phyloP scores from a whole-genome alignment of 2,113 vertebrate genomes.

The Syngnathoides biaculeatus region DNA sequence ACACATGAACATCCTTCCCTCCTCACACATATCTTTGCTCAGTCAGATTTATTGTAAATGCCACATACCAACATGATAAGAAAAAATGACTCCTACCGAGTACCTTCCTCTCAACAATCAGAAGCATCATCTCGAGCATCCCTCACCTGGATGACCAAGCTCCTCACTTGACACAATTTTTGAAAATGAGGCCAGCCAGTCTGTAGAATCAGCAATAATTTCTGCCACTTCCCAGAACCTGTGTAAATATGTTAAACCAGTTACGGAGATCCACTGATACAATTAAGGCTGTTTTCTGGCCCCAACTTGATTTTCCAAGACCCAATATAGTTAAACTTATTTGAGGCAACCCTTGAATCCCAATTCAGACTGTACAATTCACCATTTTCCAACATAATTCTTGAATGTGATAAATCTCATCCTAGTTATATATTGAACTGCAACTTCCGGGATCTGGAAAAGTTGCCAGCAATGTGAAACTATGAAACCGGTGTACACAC shows the following conservation, averaged over 20 bases:
- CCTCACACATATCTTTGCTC: too few species aligned
- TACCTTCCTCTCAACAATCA: too few species aligned
- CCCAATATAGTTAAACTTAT: neutral
- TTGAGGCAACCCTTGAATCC: neutral
- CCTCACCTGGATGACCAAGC: too few species aligned
- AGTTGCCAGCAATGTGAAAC: neutral
- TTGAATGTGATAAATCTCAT: neutral
- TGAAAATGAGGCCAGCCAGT: neutral
- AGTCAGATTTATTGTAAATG: too few species aligned
- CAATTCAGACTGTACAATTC: neutral
- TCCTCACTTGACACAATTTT: too few species aligned
- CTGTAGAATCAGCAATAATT: neutral
- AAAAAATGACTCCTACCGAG: too few species aligned
- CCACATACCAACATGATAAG: too few species aligned
- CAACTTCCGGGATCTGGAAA: neutral
- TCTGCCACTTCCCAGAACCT: neutral
- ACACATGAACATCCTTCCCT: too few species aligned
- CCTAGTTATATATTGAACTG: neutral
- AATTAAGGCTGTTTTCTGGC: neutral
- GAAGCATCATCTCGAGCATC: too few species aligned
- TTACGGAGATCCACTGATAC: neutral
- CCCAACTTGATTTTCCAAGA: neutral
- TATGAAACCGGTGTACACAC: neutral
- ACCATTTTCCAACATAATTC: neutral
- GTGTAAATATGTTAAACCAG: neutral